Percentiles rank a stretch among this genome's conserved stretches.
These are phyloP conservation scores for Catharus minimus DNA, from an alignment of 2,113 vertebrate genomes.

Conservation along the genomic window DNA sequence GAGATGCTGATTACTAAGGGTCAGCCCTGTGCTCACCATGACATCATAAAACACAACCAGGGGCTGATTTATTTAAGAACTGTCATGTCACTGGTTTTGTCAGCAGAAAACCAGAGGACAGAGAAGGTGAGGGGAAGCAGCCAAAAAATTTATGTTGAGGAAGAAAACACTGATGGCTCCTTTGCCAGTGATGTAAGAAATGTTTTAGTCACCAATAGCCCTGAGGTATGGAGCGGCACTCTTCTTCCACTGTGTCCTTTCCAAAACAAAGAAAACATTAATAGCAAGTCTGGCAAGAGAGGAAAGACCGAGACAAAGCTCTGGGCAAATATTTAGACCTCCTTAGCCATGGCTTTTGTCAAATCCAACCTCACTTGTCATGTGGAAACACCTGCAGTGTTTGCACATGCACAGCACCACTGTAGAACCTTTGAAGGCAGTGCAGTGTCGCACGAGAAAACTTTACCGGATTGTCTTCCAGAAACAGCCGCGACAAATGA, in stretches of 20 bases:
- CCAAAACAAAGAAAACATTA: neutral
- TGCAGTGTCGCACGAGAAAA: fast-evolving
- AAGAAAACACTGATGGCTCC: neutral
- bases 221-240: neutral
- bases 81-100: slow-evolving; percentile 37
- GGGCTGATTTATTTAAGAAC: slow-evolving; percentile 60
- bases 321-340: neutral
- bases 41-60: slow-evolving; percentile 38
- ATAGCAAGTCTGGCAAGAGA: neutral
- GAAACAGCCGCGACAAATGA: neutral
- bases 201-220: neutral
- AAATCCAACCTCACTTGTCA: neutral
- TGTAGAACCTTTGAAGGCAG: neutral
- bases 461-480: neutral
- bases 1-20: slow-evolving; percentile 62
- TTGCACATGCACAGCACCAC: fast-evolving
- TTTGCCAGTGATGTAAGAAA: neutral
- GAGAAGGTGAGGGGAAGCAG: neutral
- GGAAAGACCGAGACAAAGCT: neutral
- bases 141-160: fast-evolving
- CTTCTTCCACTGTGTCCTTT: neutral
- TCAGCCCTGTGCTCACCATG: slow-evolving; percentile 58
- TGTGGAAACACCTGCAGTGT: neutral
- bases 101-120: neutral
- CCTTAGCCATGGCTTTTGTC: neutral